Base-by-base conservation (phyloP, 2,113 vertebrate genomes). In the Alectura lathami region DNA sequence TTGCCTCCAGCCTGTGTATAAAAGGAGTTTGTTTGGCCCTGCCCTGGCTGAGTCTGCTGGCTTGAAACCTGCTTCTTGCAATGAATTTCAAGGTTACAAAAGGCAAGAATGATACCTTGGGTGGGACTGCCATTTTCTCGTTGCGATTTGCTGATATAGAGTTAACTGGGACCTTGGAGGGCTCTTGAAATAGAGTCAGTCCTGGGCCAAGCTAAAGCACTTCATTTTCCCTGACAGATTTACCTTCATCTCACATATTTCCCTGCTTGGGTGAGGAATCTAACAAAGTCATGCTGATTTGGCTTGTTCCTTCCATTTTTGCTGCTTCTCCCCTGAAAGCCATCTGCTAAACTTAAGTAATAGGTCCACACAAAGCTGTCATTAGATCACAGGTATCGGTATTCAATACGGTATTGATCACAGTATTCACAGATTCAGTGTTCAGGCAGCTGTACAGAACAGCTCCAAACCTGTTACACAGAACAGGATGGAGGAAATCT, bases 341-440 rank as follows among this genome's bases (percentile, higher is more conserved):
- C 79, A 6, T 51, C 47, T 80, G 26, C 24, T 74, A 45, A 91
- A 83, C 60, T 89, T 67, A 78, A 93, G 68, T 53, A 79, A 54
- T 20, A 68, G 69, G 43, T 13, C 24, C 54, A 83, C 32, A 17
- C 13, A 66, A 64, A 86, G 64, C 53, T 70, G 60, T 77, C 83
- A 51, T 90, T 80, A 88, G 76, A 50, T 38, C 76, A 50, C 29
- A 80, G 72, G 22, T 73, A 86, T 91, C 0, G n/a, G 45, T 90
- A 74, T 83, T 95, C 92, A 74, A 83, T 94, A 29, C 7, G 34
- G 47, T 62, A 96, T 86, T 80, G 93, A 94, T 45, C 63, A 82
- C 47, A 36, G 74, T 22, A 89, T 82, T 89, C 78, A 92, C 82
- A 82, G 88, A 89, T 77, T 85, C 81, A 86, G 69, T 7, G 2